phyloP scores from a whole-genome alignment of 2,797 vertebrate species.

The Nasua narica region DNA sequence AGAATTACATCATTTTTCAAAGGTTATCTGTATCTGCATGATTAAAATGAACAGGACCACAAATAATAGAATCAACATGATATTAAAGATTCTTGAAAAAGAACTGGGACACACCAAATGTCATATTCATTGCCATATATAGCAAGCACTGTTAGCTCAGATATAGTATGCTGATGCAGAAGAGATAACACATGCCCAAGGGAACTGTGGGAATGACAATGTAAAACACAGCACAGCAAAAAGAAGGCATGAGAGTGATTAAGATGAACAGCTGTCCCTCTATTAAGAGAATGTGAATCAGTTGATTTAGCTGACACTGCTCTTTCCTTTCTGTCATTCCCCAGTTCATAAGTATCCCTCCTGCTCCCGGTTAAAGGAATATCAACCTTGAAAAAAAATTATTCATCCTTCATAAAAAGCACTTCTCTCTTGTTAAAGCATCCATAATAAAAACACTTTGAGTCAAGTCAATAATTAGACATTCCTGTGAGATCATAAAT shows the following conservation, averaged over 20 bases:
- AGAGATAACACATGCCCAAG: background rate
- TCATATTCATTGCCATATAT: background rate
- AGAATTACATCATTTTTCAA: background rate
- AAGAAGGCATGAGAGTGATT: background rate
- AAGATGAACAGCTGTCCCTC: background rate
- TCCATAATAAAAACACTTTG: background rate
- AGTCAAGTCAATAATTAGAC: background rate
- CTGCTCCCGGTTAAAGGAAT: background rate
- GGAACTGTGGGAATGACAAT: background rate
- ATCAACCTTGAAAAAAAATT: background rate
- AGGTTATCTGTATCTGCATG: background rate
- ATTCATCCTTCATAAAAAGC: background rate
- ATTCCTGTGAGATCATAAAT: background rate
- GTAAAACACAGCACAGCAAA: background rate
- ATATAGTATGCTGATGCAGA: background rate
- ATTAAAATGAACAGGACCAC: background rate
- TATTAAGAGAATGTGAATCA: background rate
- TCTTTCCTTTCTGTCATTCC: background rate
- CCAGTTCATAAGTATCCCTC: background rate
- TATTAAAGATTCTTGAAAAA: background rate
- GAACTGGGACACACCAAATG: background rate
- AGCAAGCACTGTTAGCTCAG: background rate
- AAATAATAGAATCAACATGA: background rate
- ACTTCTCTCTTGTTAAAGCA: background rate
- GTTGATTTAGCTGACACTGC: background rate